Conservation (phyloP, 92 coral and sea anemone species). For the Blastomussa wellsi region DNA sequence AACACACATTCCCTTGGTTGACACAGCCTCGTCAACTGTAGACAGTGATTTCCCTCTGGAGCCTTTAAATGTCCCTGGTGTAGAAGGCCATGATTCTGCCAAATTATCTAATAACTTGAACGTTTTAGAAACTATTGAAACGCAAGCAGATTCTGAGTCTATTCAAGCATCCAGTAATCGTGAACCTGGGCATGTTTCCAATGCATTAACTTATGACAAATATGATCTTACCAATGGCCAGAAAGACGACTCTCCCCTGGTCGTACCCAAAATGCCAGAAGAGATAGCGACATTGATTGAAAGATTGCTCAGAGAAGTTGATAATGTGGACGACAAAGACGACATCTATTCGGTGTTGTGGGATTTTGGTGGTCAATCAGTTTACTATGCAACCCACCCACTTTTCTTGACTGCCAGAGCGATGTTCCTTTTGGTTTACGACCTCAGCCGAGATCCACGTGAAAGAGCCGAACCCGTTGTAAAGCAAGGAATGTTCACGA, state of each 20-base stretch:
- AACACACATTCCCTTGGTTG: neutral
- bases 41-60: neutral
- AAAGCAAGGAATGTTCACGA: slow-evolving; percentile 43
- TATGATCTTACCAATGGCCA: neutral
- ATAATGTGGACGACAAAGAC: slow-evolving; percentile 9
- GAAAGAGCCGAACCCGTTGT: slow-evolving; percentile 46
- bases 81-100: neutral
- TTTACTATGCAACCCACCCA: slow-evolving; percentile 72
- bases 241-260: neutral
- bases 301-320: slow-evolving; percentile 11
- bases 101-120: neutral
- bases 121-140: neutral
- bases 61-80: neutral
- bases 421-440: slow-evolving; percentile 59
- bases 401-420: slow-evolving; percentile 64
- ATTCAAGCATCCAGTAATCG: neutral
- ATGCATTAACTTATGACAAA: neutral
- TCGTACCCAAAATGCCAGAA: slow-evolving; percentile 32
- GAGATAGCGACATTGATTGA: slow-evolving; percentile 36
- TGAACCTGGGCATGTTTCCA: neutral
- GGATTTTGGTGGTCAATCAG: slow-evolving; percentile 81
- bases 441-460: slow-evolving; percentile 47
- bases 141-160: neutral
- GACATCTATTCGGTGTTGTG: slow-evolving; percentile 46
- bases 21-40: neutral